Percentiles rank a stretch among this genome's conserved stretches.
These are phyloP conservation scores for Palythoa grandiflora DNA, from an alignment of 92 coral and sea anemone species.

Conservation along the genomic window DNA sequence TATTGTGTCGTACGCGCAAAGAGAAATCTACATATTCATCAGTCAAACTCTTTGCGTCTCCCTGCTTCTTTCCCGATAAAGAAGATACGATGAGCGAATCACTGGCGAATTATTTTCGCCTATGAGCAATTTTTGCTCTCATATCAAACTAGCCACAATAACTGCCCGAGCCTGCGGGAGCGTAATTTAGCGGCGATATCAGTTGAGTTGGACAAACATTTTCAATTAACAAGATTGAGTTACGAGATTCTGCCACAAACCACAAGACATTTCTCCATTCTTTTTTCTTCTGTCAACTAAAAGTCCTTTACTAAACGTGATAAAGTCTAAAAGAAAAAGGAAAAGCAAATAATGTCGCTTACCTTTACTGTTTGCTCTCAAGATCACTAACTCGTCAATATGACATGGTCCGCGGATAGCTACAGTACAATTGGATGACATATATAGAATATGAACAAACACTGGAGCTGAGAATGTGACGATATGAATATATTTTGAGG, in stretches of 20 bases:
- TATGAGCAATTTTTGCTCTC: background rate
- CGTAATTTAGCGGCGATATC: background rate
- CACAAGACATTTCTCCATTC: background rate
- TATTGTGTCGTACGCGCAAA: too few species aligned
- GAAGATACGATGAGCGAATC: too few species aligned
- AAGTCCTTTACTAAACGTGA: background rate
- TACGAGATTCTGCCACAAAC: background rate
- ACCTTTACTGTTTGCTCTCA: slow-evolving; percentile 22
- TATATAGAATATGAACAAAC: background rate
- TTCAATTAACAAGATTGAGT: background rate
- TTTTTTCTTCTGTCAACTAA: background rate
- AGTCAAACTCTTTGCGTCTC: background rate
- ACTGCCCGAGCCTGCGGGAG: background rate
- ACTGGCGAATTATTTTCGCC: too few species aligned
- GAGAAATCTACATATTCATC: background rate
- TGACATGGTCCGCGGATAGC: background rate
- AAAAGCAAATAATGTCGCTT: slow-evolving; percentile 3
- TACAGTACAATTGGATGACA: background rate
- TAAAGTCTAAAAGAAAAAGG: background rate
- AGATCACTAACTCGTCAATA: slow-evolving; percentile 2
- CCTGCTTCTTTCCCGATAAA: background rate
- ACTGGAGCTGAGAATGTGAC: background rate
- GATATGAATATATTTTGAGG: slow-evolving; percentile 3
- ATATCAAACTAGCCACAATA: background rate
- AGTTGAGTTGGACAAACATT: background rate